phyloP scores from a whole-genome alignment of 2,888 invertebrate species.

The Meteorus cinctellus region DNA sequence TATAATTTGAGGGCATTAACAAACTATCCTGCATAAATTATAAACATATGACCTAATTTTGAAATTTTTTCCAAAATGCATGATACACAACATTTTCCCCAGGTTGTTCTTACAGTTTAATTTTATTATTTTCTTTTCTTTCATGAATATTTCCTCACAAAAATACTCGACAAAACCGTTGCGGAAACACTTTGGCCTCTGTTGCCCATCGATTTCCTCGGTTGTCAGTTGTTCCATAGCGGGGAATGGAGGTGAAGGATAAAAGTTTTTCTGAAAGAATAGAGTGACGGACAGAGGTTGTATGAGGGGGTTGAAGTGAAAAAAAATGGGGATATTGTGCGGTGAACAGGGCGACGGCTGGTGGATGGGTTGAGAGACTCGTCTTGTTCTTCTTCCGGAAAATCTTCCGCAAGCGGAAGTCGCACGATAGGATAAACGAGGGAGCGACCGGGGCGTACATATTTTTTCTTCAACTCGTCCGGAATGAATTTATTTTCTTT shows the following conservation, averaged over 20 bases:
- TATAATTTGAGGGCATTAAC: too few species aligned
- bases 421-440: constrained; percentile 50
- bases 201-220: constrained; percentile 42
- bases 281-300: constrained; percentile 20
- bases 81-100: background rate
- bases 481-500: constrained; percentile 53
- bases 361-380: constrained; percentile 26
- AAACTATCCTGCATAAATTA: too few species aligned
- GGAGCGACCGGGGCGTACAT: constrained; percentile 48
- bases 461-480: constrained; percentile 46
- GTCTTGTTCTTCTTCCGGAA: constrained; percentile 41
- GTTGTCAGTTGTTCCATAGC: constrained; percentile 15
- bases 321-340: constrained; percentile 31
- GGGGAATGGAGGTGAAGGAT: constrained; percentile 18
- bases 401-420: constrained; percentile 47
- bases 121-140: background rate
- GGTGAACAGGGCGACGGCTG: background rate
- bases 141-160: background rate
- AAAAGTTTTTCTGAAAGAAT: constrained; percentile 33
- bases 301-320: constrained; percentile 20
- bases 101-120: background rate
- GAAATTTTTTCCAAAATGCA: too few species aligned
- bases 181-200: constrained; percentile 39
- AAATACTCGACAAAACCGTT: constrained; percentile 1
- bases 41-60: too few species aligned